A percentile compares a stretch with the other conserved stretches of the same genome.
Evolutionary conservation across 2,113 vertebrate species (phyloP).

Genomic region (Alaudala cheleensis): DNA sequence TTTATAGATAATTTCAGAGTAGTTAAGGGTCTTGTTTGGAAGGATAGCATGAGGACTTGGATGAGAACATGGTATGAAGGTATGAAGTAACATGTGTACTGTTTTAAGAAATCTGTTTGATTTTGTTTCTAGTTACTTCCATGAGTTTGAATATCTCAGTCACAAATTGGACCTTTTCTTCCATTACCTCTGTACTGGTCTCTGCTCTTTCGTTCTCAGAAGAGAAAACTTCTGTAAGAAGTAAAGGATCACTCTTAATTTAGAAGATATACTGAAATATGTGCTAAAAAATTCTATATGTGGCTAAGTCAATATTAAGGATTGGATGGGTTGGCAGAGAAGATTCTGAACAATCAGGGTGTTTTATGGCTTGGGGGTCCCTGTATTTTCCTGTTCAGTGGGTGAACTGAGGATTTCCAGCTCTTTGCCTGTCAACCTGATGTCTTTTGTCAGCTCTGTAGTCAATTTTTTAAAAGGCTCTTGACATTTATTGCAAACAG

Average conservation of each 20-base stretch:
- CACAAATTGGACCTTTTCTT: background rate
- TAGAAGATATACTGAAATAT: background rate
- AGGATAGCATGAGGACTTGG: background rate
- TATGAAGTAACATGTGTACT: background rate
- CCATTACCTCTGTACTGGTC: background rate
- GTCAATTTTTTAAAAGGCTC: conserved; percentile 25
- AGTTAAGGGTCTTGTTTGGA: background rate
- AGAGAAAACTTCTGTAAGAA: background rate
- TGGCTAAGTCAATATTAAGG: background rate
- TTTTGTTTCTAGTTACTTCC: background rate
- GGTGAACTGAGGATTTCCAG: conserved; percentile 1
- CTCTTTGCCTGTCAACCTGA: background rate
- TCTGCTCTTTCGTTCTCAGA: background rate
- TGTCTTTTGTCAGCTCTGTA: conserved; percentile 34
- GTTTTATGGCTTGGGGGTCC: background rate
- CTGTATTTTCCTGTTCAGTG: background rate
- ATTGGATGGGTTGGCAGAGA: background rate
- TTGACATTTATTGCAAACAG: conserved; percentile 22
- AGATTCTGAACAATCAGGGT: background rate
- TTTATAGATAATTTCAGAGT: background rate
- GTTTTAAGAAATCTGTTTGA: background rate
- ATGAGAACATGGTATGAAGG: background rate
- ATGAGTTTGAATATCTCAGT: background rate
- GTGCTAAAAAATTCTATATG: background rate
- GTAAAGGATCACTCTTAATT: background rate